These are phyloP conservation scores for Arctopsyche grandis DNA, from an alignment of 1,140 invertebrate species.

Conservation along the genomic window DNA sequence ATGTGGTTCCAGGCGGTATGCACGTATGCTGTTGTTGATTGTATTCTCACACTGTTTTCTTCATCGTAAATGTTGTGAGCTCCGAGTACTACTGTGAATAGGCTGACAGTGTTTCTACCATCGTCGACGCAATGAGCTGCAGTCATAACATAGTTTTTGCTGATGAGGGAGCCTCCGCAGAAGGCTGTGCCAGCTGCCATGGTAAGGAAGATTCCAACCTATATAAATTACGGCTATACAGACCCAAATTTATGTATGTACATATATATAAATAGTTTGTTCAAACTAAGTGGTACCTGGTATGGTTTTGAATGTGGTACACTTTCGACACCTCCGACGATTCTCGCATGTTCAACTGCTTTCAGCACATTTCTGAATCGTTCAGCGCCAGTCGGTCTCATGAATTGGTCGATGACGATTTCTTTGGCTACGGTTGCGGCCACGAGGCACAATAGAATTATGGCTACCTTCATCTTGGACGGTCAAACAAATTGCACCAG, in stretches of 20 bases:
- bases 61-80: constrained; percentile 64
- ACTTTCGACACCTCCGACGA: constrained; percentile 47
- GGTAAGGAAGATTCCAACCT: constrained; percentile 50
- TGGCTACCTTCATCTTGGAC: constrained; percentile 23
- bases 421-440: constrained; percentile 38
- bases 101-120: constrained; percentile 34
- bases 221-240: background rate
- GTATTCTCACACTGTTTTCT: constrained; percentile 60
- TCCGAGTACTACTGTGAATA: constrained; percentile 61
- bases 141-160: constrained; percentile 66
- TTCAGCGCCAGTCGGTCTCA: constrained; percentile 45
- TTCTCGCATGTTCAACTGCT: constrained; percentile 33
- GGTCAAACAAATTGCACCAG: background rate
- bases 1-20: constrained; percentile 64
- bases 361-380: constrained; percentile 48
- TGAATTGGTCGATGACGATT: constrained; percentile 42
- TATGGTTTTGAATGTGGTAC: constrained; percentile 46
- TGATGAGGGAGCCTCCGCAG: constrained; percentile 72
- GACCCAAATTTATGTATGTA: too few species aligned
- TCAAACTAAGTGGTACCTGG: constrained; percentile 41
- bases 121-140: constrained; percentile 68
- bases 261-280: background rate
- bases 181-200: constrained; percentile 61
- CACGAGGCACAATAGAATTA: constrained; percentile 27
- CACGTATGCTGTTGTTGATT: constrained; percentile 60